Conservation (phyloP, 2,888 invertebrate species). For the Brenthis ino region DNA sequence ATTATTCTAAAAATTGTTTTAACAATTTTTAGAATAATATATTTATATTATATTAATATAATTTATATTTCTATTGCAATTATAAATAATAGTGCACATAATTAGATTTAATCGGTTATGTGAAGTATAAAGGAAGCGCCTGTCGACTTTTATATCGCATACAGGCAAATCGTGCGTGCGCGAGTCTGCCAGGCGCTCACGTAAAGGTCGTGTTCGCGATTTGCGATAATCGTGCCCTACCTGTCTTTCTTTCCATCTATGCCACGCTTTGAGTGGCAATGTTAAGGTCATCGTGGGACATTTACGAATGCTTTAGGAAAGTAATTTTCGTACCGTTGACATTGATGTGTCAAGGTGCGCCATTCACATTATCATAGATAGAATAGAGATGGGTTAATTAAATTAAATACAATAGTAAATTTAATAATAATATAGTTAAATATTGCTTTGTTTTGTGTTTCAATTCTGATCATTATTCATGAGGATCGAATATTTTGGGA, state of each 20-base stretch:
- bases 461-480: slow-evolving; percentile 1
- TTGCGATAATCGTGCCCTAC: slow-evolving; percentile 66
- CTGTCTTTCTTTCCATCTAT: slow-evolving; percentile 62
- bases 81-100: not conserved
- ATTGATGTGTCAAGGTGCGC: slow-evolving; percentile 24
- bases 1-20: too few relatives aligned
- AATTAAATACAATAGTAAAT: not conserved
- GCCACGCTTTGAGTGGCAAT: slow-evolving; percentile 50
- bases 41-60: too few relatives aligned
- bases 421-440: slow-evolving; percentile 1
- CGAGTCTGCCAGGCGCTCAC: slow-evolving; percentile 69
- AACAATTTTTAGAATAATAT: too few relatives aligned
- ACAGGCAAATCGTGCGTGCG: slow-evolving; percentile 59
- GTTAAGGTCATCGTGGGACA: slow-evolving; percentile 55
- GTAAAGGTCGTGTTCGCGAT: slow-evolving; percentile 69
- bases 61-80: too few relatives aligned
- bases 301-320: slow-evolving; percentile 20
- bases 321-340: slow-evolving; percentile 21
- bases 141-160: slow-evolving; percentile 61
- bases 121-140: slow-evolving; percentile 52
- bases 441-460: not conserved
- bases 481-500: not conserved
- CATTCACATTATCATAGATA: slow-evolving; percentile 12
- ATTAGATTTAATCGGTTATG: slow-evolving; percentile 16
- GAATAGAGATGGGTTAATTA: slow-evolving; percentile 12